These are phyloP conservation scores for Abscondita cerata DNA, from an alignment of 2,888 invertebrate species.

Conservation along the genomic window DNA sequence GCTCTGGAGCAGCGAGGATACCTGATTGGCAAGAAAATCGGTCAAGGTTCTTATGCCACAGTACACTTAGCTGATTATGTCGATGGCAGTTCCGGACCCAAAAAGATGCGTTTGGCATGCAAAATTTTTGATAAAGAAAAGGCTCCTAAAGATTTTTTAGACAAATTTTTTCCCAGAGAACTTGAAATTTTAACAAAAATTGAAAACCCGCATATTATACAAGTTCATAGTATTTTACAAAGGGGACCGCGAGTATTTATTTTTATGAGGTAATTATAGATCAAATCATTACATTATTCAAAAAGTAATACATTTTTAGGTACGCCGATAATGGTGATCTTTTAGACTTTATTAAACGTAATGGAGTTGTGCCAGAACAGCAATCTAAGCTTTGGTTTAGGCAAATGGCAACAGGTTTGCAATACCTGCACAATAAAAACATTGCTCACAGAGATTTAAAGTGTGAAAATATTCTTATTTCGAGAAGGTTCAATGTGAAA, in stretches of 20 bases:
- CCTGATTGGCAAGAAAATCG: constrained; percentile 84
- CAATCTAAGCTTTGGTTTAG: constrained; percentile 85
- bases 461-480: constrained; percentile 88
- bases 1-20: constrained; percentile 86
- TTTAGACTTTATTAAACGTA: constrained; percentile 80
- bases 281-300: not conserved
- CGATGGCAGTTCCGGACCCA: constrained; percentile 71
- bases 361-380: constrained; percentile 78
- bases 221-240: constrained; percentile 86
- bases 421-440: constrained; percentile 83
- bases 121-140: constrained; percentile 92
- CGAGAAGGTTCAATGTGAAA: constrained; percentile 87
- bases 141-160: constrained; percentile 87
- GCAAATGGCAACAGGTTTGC: constrained; percentile 83
- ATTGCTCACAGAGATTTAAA: constrained; percentile 93
- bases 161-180: constrained; percentile 93
- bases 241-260: constrained; percentile 85
- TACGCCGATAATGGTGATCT: constrained; percentile 91
- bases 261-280: constrained; percentile 78
- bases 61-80: constrained; percentile 86
- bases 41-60: constrained; percentile 90
- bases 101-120: constrained; percentile 80
- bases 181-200: constrained; percentile 88
- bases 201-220: constrained; percentile 89
- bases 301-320: constrained; percentile 37